phyloP scores from a whole-genome alignment of 2,888 invertebrate genomes.

The Phlogophora meticulosa region DNA sequence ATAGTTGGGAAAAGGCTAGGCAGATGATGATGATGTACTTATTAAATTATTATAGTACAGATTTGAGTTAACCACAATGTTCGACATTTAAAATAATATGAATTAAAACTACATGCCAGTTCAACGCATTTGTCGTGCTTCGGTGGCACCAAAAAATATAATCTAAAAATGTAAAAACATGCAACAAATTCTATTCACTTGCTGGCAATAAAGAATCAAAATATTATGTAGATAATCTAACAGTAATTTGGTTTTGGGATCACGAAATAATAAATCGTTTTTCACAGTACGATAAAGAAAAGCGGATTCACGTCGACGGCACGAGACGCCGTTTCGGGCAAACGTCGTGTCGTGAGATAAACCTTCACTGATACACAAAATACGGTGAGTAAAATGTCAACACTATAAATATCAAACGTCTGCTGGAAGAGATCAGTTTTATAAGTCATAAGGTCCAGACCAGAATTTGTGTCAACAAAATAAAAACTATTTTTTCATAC shows the following conservation, averaged over 20 bases:
- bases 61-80: background rate
- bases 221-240: conserved; percentile 57
- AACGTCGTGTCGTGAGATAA: conserved; percentile 58
- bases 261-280: conserved; percentile 66
- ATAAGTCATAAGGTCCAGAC: conserved; percentile 6
- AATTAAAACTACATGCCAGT: background rate
- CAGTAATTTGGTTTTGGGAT: conserved; percentile 57
- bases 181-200: conserved; percentile 28
- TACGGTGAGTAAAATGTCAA: conserved; percentile 50
- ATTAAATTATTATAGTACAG: background rate
- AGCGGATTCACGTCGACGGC: conserved; percentile 53
- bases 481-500: background rate
- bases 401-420: conserved; percentile 40
- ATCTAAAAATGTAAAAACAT: conserved; percentile 14
- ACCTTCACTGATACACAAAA: conserved; percentile 55
- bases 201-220: conserved; percentile 35
- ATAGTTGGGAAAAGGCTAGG: too few relatives aligned
- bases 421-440: conserved; percentile 16
- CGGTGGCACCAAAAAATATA: background rate
- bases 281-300: conserved; percentile 58
- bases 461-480: too few relatives aligned
- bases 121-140: background rate
- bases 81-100: background rate
- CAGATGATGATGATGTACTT: too few relatives aligned
- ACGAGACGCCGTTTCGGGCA: conserved; percentile 23